Base-by-base conservation (phyloP, 2,113 vertebrate species). In the Nothobranchius kuhntae region DNA sequence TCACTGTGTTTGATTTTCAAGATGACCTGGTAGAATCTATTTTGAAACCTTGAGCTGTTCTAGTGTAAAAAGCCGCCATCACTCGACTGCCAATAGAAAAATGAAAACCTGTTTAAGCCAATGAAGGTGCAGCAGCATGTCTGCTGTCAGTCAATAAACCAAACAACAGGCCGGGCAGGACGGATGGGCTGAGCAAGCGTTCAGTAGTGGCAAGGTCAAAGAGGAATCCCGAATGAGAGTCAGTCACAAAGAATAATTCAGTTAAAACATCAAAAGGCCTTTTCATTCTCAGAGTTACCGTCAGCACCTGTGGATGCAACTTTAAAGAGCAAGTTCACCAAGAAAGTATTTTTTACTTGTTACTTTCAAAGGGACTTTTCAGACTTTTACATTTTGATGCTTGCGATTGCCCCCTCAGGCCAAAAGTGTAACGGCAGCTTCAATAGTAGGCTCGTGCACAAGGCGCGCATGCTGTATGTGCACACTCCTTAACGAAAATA, bases 101-200 rank as follows among this genome's bases (percentile, higher is more conserved):
- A 80, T 87, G 78, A 91, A 91, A 90, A 87, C 59, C 87, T 82
- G 81, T 89, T 89, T 89, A 85, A 84, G 79, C 84, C 76, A 55
- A 77, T 73, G 71, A 79, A 83, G 77, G 75, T 53, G 81, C 73
- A 65, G 82, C 75, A 9, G 69, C 1, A 48, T 10, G 73, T 74
- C 70, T 65, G 77, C 59, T 81, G 87, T 87, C 87, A 86, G 86
- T 92, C 91, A 89, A 92, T 92, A 92, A 92, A 92, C 71, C 74
- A 89, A 91, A 90, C 87, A 89, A 54, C 30, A 30, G 30, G 30
- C 30, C 30, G 30, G 30, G 71, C 67, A 63, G 81, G 73, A 82
- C 54, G 54, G 77, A 75, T 56, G 47, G 73, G 40, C 61, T 26
- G 72, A 73, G 70, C 48, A 54, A 46, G 77, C 56, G 71, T 86